Conservation (phyloP, 2,797 vertebrate species). For the Gymnodraco acuticeps region DNA sequence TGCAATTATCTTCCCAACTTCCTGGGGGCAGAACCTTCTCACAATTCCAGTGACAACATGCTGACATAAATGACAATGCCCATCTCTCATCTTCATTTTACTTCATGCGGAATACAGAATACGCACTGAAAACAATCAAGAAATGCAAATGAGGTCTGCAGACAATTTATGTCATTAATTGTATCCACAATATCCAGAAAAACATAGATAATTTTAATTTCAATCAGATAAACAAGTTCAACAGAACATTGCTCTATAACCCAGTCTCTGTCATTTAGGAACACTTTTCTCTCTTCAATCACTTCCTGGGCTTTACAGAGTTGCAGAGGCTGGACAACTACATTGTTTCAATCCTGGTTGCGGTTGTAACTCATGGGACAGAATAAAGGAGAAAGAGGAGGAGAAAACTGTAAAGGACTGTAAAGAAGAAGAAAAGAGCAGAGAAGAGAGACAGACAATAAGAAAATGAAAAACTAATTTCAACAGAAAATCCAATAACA, state of each 20-base stretch:
- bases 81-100: constrained; percentile 57
- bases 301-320: constrained; percentile 7
- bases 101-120: constrained; percentile 37
- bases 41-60: constrained; percentile 49
- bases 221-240: constrained; percentile 56
- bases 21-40: constrained; percentile 30
- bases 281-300: constrained; percentile 27
- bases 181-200: constrained; percentile 57
- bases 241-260: constrained; percentile 17
- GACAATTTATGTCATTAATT: constrained; percentile 75
- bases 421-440: neutral
- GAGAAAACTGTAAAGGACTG: neutral
- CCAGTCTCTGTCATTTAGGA: constrained; percentile 38
- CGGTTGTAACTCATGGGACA: neutral
- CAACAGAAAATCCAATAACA: constrained; percentile 44
- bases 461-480: constrained; percentile 20
- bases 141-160: constrained; percentile 71
- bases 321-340: constrained; percentile 7
- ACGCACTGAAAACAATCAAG: constrained; percentile 70
- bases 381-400: neutral
- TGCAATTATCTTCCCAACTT: constrained; percentile 59
- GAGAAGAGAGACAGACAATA: neutral
- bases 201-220: constrained; percentile 64
- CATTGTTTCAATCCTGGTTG: constrained; percentile 15
- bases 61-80: constrained; percentile 55